A percentile compares a stretch with the other conserved stretches of the same genome.
Evolutionary conservation across 2,113 vertebrate genomes (phyloP).

Genomic region (Hyla sarda): DNA sequence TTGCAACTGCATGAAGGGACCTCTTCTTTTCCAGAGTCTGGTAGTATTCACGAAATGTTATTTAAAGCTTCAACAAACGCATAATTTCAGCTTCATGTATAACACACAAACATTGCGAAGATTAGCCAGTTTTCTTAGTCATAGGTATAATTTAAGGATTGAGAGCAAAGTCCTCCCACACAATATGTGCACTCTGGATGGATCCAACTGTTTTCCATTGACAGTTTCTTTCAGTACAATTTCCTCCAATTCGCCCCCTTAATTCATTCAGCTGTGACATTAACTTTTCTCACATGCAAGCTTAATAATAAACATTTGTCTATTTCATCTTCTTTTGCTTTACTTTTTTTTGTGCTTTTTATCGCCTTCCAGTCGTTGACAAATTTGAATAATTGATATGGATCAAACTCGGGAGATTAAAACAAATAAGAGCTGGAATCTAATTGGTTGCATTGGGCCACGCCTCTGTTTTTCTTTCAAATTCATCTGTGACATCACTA

Average conservation of each 20-base stretch:
- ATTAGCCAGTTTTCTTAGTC: constrained; percentile 50
- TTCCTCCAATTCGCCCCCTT: neutral
- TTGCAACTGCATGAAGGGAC: neutral
- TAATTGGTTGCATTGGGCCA: neutral
- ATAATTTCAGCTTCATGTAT: constrained; percentile 46
- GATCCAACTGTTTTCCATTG: constrained; percentile 34
- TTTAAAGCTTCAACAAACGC: constrained; percentile 32
- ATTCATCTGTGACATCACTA: neutral
- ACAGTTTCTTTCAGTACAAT: constrained; percentile 29
- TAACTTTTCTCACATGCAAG: neutral
- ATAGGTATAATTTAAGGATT: constrained; percentile 47
- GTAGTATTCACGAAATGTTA: constrained; percentile 32
- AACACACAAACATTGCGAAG: constrained; percentile 18
- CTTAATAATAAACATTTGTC: neutral
- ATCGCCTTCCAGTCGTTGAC: neutral
- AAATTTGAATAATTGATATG: neutral
- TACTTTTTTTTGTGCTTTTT: neutral
- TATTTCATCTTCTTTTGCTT: neutral
- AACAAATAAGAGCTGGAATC: neutral
- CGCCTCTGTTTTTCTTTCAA: neutral
- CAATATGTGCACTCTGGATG: constrained; percentile 34
- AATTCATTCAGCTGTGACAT: constrained; percentile 13
- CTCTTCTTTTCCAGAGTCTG: constrained; percentile 28
- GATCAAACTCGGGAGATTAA: neutral
- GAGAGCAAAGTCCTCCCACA: constrained; percentile 44